A percentile compares a stretch with the other conserved stretches of the same genome.
Conservation (phyloP, 2,888 invertebrate genomes). For the Eledona agricola region DNA sequence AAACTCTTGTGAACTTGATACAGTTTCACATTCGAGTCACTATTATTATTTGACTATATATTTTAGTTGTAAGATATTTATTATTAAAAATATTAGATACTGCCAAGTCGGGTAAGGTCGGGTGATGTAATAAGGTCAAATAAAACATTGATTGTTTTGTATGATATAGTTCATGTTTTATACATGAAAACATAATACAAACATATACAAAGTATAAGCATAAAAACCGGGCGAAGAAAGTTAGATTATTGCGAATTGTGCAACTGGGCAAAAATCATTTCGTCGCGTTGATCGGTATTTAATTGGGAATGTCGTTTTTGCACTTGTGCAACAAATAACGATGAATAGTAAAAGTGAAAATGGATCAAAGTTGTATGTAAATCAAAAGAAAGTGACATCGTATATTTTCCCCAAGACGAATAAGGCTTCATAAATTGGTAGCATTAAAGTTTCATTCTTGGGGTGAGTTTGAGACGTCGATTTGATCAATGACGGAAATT, state of each 20-base stretch:
- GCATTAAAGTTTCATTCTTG: no score
- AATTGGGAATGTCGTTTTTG: conserved; percentile 19
- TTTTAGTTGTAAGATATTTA: no score
- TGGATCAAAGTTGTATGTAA: conserved; percentile 32
- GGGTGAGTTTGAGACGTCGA: no score
- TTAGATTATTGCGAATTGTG: not conserved
- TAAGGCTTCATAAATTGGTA: no score
- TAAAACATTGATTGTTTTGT: conserved; percentile 23
- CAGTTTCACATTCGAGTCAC: no score
- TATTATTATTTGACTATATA: no score
- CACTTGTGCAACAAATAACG: conserved; percentile 26
- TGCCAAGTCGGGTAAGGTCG: conserved; percentile 26
- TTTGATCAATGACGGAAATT: no score
- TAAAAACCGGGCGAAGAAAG: conserved; percentile 15
- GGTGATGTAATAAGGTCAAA: conserved; percentile 23
- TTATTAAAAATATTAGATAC: no score
- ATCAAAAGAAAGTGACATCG: conserved; percentile 37
- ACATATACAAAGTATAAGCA: no score
- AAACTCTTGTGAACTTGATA: no score
- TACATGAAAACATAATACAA: no score
- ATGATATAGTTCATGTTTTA: no score
- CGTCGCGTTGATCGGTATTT: conserved; percentile 16
- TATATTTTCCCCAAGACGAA: conserved; percentile 26
- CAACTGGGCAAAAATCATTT: conserved; percentile 13
- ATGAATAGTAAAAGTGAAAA: conserved; percentile 36